Evolutionary conservation across 2,797 vertebrate species (phyloP), one percentile per base, ranked within the genome.

Genomic region (Poeciliopsis infans): DNA sequence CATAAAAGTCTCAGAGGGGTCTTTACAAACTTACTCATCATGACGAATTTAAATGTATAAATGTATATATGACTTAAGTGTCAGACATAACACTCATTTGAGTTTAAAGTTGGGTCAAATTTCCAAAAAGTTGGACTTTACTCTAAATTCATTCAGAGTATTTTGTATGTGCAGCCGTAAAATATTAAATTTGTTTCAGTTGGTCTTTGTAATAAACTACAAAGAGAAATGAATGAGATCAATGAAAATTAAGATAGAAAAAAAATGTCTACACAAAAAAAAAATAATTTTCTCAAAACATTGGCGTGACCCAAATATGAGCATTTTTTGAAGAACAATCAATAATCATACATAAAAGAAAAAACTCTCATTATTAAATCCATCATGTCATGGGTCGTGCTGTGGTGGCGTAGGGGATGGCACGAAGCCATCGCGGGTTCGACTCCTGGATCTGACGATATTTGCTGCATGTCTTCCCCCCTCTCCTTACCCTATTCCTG

Each of bases 1-100:
- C 75, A 46, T 68, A 43, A 59, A 69, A 77, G 69, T 77, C 81
- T 81, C 43, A 76, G 68, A 66, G 77, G 57, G 55, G 31, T 64
- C 70, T 78, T 73, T 5, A 5, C 73, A 76, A 76, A 78, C n/a
- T 28, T 36, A 72, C 39, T 71, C 33, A 28, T 61, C 39, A 31
- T n/a, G 41, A 45, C 8, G 15, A 31, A 16, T 45, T 18, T 45
- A 1, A 47, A 46, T 71, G 41, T 3, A 71, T 13, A 11, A 74
- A 36, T 18, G 20, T 39, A 7, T 2, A 64, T 20, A 4, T 1
- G 31, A 36, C 7, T 20, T 64, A 64, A 18, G 59, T 20, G 4
- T 5, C 15, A 57, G 3, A 57, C 25, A 12, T 46, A 46, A 71
- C 7, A 2, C 45, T 70, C 12, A 46, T 13, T 45, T 73, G 13